phyloP scores from a whole-genome alignment of 2,113 vertebrate genomes.

The Opisthocomus hoazin region DNA sequence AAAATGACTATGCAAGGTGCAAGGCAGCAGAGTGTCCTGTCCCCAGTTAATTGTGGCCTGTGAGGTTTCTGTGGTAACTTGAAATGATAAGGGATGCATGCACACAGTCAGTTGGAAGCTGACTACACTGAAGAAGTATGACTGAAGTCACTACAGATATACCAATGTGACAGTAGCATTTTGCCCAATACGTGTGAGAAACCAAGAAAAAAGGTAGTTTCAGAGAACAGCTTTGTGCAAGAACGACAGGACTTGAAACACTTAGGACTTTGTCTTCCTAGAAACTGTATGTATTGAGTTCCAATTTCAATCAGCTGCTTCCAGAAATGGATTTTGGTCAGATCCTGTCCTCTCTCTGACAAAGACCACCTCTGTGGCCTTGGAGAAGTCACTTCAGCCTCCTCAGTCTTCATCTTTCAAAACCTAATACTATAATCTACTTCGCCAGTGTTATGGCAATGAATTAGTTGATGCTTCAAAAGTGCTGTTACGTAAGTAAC shows the following conservation, averaged over 20 bases:
- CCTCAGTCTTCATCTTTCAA: neutral
- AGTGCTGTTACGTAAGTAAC: neutral
- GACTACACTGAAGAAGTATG: neutral
- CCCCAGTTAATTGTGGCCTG: neutral
- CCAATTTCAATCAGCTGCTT: neutral
- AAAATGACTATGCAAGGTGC: neutral
- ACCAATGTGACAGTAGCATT: neutral
- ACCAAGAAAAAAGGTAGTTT: neutral
- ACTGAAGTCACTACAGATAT: neutral
- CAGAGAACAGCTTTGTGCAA: neutral
- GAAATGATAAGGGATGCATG: neutral
- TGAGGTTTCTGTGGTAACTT: neutral
- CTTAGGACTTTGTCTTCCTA: neutral
- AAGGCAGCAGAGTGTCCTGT: neutral
- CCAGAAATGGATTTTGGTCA: neutral
- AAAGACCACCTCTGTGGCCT: neutral
- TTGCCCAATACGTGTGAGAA: neutral
- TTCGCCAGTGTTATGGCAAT: neutral
- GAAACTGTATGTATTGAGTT: neutral
- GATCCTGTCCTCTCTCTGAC: neutral
- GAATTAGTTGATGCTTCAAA: neutral
- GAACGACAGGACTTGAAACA: neutral
- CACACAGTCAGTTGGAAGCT: neutral
- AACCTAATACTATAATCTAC: neutral
- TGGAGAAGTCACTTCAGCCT: neutral